These are phyloP conservation scores for Branchinecta lynchi DNA, from an alignment of 1,140 invertebrate genomes.

Conservation along the genomic window DNA sequence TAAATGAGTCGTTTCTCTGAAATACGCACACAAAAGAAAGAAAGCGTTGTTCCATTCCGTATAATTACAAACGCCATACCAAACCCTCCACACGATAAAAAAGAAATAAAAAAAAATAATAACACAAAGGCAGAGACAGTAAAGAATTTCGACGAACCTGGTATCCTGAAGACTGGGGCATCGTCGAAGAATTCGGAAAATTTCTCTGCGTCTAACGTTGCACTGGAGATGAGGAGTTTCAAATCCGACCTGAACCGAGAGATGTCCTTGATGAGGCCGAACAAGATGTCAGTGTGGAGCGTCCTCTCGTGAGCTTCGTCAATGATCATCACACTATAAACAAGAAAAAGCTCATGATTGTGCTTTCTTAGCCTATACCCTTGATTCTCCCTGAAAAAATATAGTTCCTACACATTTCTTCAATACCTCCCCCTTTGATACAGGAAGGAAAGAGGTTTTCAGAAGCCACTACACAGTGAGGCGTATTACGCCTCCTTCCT, in stretches of 20 bases:
- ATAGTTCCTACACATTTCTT: too few relatives aligned
- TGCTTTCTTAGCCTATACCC: too few relatives aligned
- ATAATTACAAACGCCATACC: too few relatives aligned
- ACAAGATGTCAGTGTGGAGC: conserved; percentile 93
- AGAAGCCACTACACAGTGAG: too few relatives aligned
- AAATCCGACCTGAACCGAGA: conserved; percentile 82
- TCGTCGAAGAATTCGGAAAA: conserved; percentile 98
- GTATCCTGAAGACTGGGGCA: conserved; percentile 94
- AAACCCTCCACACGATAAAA: too few relatives aligned
- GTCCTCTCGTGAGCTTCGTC: conserved; percentile 99
- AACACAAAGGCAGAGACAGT: conserved; percentile 6
- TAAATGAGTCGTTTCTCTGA: too few relatives aligned
- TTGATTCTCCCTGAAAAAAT: too few relatives aligned
- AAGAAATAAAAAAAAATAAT: not conserved
- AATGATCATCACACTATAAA: conserved; percentile 89
- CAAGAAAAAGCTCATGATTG: not conserved
- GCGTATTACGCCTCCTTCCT: too few relatives aligned
- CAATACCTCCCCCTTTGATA: too few relatives aligned
- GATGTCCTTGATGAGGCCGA: conserved; percentile 97
- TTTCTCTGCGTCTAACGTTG: conserved; percentile 93
- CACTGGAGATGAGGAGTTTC: conserved; percentile 92
- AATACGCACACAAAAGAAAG: too few relatives aligned
- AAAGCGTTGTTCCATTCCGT: too few relatives aligned
- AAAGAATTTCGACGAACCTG: conserved; percentile 38
- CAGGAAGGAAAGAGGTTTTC: too few relatives aligned